Conservation (phyloP, 1,140 invertebrate genomes). For the Drosophila punjabiensis region DNA sequence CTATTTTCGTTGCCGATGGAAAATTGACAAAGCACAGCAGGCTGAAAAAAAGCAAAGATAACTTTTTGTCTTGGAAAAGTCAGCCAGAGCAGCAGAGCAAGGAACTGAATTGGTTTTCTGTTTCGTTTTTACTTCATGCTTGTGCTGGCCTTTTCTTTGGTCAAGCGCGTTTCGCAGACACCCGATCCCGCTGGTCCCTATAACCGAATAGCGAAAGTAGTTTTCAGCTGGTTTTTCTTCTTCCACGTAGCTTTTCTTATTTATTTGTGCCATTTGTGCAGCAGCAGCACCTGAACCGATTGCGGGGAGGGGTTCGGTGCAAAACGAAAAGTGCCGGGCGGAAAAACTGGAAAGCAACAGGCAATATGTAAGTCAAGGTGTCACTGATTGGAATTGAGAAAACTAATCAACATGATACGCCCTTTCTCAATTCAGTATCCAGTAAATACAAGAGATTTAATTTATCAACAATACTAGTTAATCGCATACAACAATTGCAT, state of each 20-base stretch:
- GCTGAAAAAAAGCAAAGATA: constrained; percentile 52
- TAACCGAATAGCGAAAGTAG: constrained; percentile 74
- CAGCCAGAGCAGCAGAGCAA: constrained; percentile 32
- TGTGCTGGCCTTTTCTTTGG: constrained; percentile 65
- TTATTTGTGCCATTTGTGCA: constrained; percentile 78
- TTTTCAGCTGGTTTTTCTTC: constrained; percentile 73
- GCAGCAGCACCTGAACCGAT: constrained; percentile 63
- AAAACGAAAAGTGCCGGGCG: constrained; percentile 15
- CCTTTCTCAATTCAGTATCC: neutral
- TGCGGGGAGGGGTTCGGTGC: constrained; percentile 14
- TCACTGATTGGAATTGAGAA: constrained; percentile 22
- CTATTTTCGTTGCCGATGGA: constrained; percentile 29
- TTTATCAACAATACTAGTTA: too few relatives aligned
- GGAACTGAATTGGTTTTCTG: constrained; percentile 22
- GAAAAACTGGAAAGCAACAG: constrained; percentile 55
- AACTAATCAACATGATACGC: neutral
- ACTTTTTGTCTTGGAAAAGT: constrained; percentile 63
- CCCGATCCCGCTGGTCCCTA: constrained; percentile 5
- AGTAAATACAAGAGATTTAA: too few relatives aligned
- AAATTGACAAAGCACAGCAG: constrained; percentile 30
- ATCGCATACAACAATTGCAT: neutral
- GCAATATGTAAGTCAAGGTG: constrained; percentile 58
- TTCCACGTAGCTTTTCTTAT: constrained; percentile 30
- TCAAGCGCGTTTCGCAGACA: constrained; percentile 57
- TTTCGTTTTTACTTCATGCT: constrained; percentile 59